Evolutionary conservation across 2,888 invertebrate genomes (phyloP).

Genomic region (Sarcophaga caerulescens): DNA sequence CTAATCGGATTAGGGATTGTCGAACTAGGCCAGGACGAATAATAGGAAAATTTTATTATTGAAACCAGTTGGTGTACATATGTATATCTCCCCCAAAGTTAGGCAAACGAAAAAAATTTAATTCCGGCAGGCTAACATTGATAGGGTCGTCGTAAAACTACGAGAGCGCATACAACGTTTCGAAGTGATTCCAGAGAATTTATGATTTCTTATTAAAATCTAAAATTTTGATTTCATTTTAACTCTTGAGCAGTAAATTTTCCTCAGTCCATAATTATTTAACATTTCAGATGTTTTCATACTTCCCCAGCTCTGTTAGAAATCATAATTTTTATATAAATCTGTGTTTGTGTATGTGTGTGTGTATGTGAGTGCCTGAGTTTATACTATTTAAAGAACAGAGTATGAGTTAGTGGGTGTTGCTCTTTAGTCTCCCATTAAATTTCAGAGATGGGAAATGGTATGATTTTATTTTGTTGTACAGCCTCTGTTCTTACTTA

Average conservation of each 20-base stretch:
- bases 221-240: not conserved
- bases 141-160: too few species aligned
- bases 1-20: too few species aligned
- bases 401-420: conserved; percentile 39
- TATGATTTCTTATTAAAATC: not conserved
- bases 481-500: conserved; percentile 66
- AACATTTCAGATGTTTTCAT: not conserved
- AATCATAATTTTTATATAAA: conserved; percentile 1
- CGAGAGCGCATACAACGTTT: too few species aligned
- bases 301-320: not conserved
- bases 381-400: not conserved
- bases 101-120: too few species aligned
- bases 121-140: too few species aligned
- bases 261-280: not conserved
- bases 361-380: conserved; percentile 11
- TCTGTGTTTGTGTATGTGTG: conserved; percentile 20
- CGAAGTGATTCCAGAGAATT: too few species aligned
- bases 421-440: conserved; percentile 33
- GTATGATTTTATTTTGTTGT: conserved; percentile 55
- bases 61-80: too few species aligned
- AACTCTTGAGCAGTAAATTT: too few species aligned
- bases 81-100: too few species aligned
- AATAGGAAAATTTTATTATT: too few species aligned
- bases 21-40: too few species aligned
- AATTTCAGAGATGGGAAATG: conserved; percentile 43